Conservation (phyloP, 2,113 vertebrate species). For the Theropithecus gelada region DNA sequence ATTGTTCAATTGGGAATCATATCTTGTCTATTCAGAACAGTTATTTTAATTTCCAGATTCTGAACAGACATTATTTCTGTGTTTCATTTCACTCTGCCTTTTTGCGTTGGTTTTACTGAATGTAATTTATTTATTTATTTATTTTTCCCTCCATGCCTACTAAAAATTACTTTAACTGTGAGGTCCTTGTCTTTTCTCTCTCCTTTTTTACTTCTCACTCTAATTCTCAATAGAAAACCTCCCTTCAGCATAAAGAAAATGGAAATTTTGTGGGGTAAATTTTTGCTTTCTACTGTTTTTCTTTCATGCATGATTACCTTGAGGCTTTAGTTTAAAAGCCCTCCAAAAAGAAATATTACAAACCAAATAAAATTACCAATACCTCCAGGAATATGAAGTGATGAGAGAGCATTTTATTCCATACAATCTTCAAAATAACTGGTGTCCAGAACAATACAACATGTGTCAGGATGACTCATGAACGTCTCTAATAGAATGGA, state of each 20-base stretch:
- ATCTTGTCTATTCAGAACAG: conserved; percentile 54
- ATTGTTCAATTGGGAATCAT: conserved; percentile 31
- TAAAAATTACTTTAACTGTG: conserved; percentile 44
- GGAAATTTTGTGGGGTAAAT: neutral
- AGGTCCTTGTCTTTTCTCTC: neutral
- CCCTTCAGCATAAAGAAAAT: neutral
- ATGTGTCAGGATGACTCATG: neutral
- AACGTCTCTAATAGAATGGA: neutral
- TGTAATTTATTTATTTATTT: conserved; percentile 30
- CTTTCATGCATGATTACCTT: neutral
- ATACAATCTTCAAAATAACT: conserved; percentile 37
- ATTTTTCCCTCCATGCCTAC: neutral
- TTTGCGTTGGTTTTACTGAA: conserved; percentile 52
- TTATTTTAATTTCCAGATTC: conserved; percentile 72
- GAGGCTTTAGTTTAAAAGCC: neutral
- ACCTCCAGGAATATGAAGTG: neutral
- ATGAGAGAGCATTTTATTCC: conserved; percentile 37
- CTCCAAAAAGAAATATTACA: neutral
- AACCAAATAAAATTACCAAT: neutral
- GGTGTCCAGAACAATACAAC: neutral
- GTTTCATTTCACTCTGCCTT: conserved; percentile 62
- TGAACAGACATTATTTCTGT: conserved; percentile 56
- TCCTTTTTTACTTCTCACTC: neutral
- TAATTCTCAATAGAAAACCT: conserved; percentile 6
- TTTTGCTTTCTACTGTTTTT: conserved; percentile 48